A percentile compares a stretch with the other conserved stretches of the same genome.
These are phyloP conservation scores for Oryzias javanicus DNA, from an alignment of 2,113 vertebrate genomes.

Conservation along the genomic window DNA sequence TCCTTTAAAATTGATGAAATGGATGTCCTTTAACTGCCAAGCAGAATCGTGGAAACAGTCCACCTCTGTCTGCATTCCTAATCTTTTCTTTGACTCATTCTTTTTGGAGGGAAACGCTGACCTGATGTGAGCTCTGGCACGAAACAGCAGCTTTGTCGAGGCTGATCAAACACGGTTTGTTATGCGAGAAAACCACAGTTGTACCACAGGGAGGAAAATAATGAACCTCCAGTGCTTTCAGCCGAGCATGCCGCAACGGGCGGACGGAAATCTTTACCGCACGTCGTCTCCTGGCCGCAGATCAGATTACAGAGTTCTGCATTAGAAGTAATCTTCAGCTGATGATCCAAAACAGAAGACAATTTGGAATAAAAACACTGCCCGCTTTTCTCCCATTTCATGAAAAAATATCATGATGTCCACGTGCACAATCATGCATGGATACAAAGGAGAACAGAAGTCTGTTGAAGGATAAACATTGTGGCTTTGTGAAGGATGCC, in stretches of 20 bases:
- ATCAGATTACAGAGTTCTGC: neutral
- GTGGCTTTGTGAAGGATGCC: too few species aligned
- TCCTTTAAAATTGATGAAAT: constrained; percentile 27
- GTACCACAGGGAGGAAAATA: constrained; percentile 37
- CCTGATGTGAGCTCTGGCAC: constrained; percentile 1
- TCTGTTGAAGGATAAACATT: too few species aligned
- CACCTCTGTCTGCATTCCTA: constrained; percentile 1
- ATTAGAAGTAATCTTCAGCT: constrained; percentile 14
- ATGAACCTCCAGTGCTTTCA: constrained; percentile 16
- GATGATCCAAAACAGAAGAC: constrained; percentile 12
- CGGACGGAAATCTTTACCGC: constrained; percentile 9
- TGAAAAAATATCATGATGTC: too few species aligned
- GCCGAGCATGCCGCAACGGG: constrained; percentile 3
- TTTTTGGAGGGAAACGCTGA: neutral
- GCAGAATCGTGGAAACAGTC: constrained; percentile 1
- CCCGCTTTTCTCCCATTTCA: too few species aligned
- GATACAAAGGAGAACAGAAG: too few species aligned
- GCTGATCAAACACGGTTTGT: constrained; percentile 8
- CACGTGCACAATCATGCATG: too few species aligned
- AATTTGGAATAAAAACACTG: neutral
- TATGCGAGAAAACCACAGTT: constrained; percentile 19
- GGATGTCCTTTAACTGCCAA: neutral
- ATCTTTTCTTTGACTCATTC: constrained; percentile 1
- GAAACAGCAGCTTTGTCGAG: constrained; percentile 1
- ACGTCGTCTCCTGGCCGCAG: constrained; percentile 1